Base-by-base conservation (phyloP, 2,888 invertebrate genomes). In the Coenonympha arcania region DNA sequence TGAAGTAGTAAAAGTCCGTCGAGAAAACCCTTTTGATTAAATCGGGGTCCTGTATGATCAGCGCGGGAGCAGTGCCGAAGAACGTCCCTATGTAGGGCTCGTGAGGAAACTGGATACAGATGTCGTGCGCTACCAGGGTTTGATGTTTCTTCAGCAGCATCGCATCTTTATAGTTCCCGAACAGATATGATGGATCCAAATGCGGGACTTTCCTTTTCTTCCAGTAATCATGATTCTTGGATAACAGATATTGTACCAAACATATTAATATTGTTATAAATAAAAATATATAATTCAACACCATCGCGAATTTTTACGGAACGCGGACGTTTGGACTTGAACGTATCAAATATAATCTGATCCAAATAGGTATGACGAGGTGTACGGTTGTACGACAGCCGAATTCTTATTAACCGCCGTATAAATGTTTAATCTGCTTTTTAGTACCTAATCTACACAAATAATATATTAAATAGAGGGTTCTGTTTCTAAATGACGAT, bases 1-100 rank as follows among this genome's bases (percentile, higher is more conserved):
- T 76, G 60, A 80, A 81, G 63, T 69, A 77, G 50, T 76, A 78
- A 56, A 73, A 81, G 46, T 80, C 78, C 39, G 75, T 78, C 0
- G 72, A 66, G 52, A 75, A 56, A 4, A 80, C 63, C 0, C 69
- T 59, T 41, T 78, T 79, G 18, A 80, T 60, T 2, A 76, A 20
- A 2, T 73, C 68, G 1, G 73, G 78, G 34, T 80, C 76, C 59
- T 72, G 66, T 2, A 79, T 50, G 22, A 81, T 62, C 9, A 78
- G 67, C 0, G 72, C 61, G 0, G 81, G 80, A 31, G 78, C 73
- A 0, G 75, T 76, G 0, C 79, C 79, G 18, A 65, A 76, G 48
- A 64, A 82, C 0, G 69, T 68, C 0, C 83, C 82, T 1, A 83
- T 72, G 39, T 68, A 72, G 0, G 80, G 75, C 11, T 52, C 72